Conservation (phyloP, 2,113 vertebrate species). For the Chionomys nivalis region DNA sequence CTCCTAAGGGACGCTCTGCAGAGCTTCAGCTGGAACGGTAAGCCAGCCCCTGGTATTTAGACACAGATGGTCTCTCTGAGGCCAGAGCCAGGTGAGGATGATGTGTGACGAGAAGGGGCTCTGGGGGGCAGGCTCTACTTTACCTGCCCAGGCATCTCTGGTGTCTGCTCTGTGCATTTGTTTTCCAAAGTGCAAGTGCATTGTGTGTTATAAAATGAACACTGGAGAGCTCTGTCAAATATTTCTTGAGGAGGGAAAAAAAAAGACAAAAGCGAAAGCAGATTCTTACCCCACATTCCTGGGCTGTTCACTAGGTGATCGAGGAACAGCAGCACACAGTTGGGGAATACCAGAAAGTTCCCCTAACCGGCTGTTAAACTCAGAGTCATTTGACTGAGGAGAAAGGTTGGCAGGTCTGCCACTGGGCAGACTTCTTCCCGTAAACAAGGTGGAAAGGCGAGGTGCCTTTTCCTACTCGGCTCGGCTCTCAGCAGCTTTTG, state of each 20-base stretch:
- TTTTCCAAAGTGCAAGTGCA: not conserved
- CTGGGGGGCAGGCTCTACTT: not conserved
- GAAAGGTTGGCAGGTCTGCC: not conserved
- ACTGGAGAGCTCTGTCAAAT: not conserved
- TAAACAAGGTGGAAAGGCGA: not conserved
- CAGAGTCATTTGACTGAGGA: not conserved
- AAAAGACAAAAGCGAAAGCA: not conserved
- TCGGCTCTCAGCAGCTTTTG: not conserved
- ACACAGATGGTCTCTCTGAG: not conserved
- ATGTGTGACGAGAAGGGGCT: not conserved
- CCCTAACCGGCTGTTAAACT: not conserved
- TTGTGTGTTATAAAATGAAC: not conserved
- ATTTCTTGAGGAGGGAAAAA: not conserved
- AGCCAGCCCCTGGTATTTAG: not conserved
- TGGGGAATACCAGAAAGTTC: not conserved
- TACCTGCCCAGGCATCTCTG: not conserved
- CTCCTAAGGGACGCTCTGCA: constrained; percentile 95
- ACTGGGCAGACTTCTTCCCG: not conserved
- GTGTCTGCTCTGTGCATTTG: not conserved
- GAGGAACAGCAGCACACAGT: not conserved
- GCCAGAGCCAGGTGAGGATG: not conserved
- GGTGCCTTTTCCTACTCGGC: not conserved
- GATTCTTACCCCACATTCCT: not conserved
- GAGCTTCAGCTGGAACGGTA: constrained; percentile 98
- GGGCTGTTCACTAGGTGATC: not conserved